A percentile compares a stretch with the other conserved stretches of the same genome.
Conservation (phyloP, 2,888 invertebrate genomes). For the Drosophila vallismaia region DNA sequence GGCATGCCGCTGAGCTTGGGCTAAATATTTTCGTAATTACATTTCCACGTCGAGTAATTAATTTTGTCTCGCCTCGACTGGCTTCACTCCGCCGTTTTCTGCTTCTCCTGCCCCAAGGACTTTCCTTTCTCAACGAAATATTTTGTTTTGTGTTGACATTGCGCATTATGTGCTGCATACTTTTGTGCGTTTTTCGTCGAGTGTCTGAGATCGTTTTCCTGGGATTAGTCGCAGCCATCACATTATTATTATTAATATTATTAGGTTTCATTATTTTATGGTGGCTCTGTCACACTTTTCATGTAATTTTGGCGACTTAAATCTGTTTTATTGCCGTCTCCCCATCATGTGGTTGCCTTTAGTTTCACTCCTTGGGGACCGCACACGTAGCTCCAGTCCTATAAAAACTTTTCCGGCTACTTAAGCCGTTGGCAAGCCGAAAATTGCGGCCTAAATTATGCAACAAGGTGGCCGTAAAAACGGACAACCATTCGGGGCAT, state of each 20-base stretch:
- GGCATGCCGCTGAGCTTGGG: constrained; percentile 71
- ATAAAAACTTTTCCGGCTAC: constrained; percentile 73
- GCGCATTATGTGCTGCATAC: constrained; percentile 73
- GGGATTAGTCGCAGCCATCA: constrained; percentile 57
- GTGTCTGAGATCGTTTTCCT: constrained; percentile 54
- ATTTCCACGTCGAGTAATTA: constrained; percentile 83
- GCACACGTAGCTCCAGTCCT: constrained; percentile 44
- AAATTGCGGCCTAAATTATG: constrained; percentile 69
- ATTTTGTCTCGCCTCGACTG: constrained; percentile 81
- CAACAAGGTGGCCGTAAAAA: constrained; percentile 66
- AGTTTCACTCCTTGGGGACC: constrained; percentile 32
- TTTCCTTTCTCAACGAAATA: constrained; percentile 22
- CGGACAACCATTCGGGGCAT: constrained; percentile 42
- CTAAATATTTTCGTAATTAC: constrained; percentile 83
- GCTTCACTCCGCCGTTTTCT: constrained; percentile 11
- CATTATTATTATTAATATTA: constrained; percentile 55
- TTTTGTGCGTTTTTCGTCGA: constrained; percentile 61
- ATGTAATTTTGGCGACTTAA: constrained; percentile 60
- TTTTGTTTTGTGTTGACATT: constrained; percentile 73
- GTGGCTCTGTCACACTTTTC: constrained; percentile 43
- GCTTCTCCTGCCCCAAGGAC: neutral
- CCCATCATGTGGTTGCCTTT: constrained; percentile 4
- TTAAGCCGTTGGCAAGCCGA: constrained; percentile 59
- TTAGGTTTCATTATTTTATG: constrained; percentile 69
- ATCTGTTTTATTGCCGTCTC: constrained; percentile 72